These are phyloP conservation scores for Ophraella communa DNA, from an alignment of 2,888 invertebrate genomes.

Conservation along the genomic window DNA sequence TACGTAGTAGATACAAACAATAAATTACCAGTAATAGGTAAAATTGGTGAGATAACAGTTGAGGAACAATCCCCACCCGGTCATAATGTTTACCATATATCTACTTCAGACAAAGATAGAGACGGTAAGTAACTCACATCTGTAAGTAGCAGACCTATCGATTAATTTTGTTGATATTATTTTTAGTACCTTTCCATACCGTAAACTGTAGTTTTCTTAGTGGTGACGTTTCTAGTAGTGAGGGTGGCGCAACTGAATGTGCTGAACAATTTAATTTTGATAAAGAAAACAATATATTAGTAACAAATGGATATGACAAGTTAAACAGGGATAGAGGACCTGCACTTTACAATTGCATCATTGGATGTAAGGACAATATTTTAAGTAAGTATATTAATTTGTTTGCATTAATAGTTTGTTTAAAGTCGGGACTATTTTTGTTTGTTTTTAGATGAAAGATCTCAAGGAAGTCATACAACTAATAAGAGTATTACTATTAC, in stretches of 20 bases:
- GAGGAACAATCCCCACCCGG: conserved; percentile 63
- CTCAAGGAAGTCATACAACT: conserved; percentile 39
- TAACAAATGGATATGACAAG: conserved; percentile 24
- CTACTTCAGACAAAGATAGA: conserved; percentile 65
- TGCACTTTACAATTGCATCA: conserved; percentile 33
- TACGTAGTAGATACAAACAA: conserved; percentile 69
- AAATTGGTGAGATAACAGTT: conserved; percentile 55
- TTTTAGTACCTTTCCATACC: conserved; percentile 62
- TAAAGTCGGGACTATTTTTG: background rate
- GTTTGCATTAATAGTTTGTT: background rate
- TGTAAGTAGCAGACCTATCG: too few species aligned
- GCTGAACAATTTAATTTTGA: background rate
- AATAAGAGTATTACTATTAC: conserved; percentile 59
- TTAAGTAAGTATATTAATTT: conserved; percentile 11
- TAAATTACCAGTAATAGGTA: conserved; percentile 58
- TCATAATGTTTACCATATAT: conserved; percentile 57
- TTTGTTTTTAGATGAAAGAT: conserved; percentile 49
- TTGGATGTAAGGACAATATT: conserved; percentile 43
- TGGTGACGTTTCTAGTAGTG: conserved; percentile 52
- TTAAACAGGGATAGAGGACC: conserved; percentile 40
- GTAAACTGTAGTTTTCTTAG: conserved; percentile 66
- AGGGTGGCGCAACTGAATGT: background rate
- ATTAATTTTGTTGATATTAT: conserved; percentile 29
- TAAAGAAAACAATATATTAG: conserved; percentile 27
- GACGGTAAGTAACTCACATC: conserved; percentile 60